A percentile compares a stretch with the other conserved stretches of the same genome.
These are phyloP conservation scores for Cephus runcator DNA, from an alignment of 2,888 invertebrate genomes.

Conservation along the genomic window DNA sequence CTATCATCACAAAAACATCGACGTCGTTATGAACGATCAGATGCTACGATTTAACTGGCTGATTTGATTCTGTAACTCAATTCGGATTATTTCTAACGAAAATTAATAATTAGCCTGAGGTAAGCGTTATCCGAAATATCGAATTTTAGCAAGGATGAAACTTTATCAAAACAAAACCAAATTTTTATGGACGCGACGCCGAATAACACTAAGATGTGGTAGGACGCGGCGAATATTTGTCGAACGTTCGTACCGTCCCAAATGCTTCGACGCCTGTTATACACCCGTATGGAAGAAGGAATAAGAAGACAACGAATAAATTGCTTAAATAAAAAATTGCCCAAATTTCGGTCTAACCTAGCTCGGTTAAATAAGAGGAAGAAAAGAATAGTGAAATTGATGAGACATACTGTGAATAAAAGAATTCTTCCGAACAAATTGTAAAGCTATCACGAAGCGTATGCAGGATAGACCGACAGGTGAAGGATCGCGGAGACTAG, in stretches of 20 bases:
- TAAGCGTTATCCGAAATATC: background rate
- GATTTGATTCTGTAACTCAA: background rate
- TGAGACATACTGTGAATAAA: slow-evolving; percentile 15
- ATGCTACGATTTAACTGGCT: background rate
- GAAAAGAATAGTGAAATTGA: slow-evolving; percentile 13
- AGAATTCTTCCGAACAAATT: background rate
- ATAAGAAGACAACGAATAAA: background rate
- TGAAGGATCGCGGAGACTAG: background rate
- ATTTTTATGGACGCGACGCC: background rate
- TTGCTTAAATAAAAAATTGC: background rate
- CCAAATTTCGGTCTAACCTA: background rate
- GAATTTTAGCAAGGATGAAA: background rate
- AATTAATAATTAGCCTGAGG: background rate
- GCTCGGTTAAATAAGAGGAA: background rate
- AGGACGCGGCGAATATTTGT: background rate
- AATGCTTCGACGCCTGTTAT: background rate
- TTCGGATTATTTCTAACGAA: background rate
- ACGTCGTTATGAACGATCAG: background rate
- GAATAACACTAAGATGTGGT: background rate
- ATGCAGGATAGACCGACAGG: background rate
- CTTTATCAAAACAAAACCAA: background rate
- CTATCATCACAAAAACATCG: background rate
- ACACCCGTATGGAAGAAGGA: slow-evolving; percentile 15
- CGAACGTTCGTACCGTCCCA: background rate
- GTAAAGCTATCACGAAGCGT: background rate